These are phyloP conservation scores for Drosophila nigromelanica DNA, from an alignment of 1,140 invertebrate genomes.

Conservation along the genomic window DNA sequence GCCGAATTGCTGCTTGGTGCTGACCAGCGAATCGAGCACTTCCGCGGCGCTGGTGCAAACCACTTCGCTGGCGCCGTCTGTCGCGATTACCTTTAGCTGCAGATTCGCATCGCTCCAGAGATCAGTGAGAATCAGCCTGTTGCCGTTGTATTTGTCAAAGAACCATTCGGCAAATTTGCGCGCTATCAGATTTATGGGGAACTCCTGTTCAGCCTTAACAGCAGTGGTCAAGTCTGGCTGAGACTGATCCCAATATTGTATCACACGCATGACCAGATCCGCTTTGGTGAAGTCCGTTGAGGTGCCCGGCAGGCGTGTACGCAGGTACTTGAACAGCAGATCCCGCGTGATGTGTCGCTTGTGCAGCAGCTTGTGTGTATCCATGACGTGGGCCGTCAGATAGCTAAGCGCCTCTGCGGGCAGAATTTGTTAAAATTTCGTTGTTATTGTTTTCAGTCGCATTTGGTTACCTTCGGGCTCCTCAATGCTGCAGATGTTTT, in stretches of 20 bases:
- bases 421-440: not conserved
- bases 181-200: slow-evolving; percentile 84
- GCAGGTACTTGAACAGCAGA: slow-evolving; percentile 84
- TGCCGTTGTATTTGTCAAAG: slow-evolving; percentile 85
- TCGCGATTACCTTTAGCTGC: slow-evolving; percentile 51
- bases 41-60: slow-evolving; percentile 35
- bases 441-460: not conserved
- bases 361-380: slow-evolving; percentile 80
- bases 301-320: slow-evolving; percentile 77
- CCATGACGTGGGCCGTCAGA: slow-evolving; percentile 83
- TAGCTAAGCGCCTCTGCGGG: slow-evolving; percentile 84
- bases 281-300: slow-evolving; percentile 84
- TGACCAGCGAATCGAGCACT: slow-evolving; percentile 45
- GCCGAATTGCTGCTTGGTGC: slow-evolving; percentile 77
- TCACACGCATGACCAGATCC: slow-evolving; percentile 82
- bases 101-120: slow-evolving; percentile 85
- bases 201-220: slow-evolving; percentile 29
- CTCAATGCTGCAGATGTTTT: slow-evolving; percentile 53
- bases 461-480: slow-evolving; percentile 47
- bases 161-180: slow-evolving; percentile 87
- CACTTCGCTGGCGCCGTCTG: slow-evolving; percentile 44
- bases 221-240: not conserved
- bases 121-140: slow-evolving; percentile 84
- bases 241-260: slow-evolving; percentile 81
- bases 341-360: slow-evolving; percentile 84